phyloP scores from a whole-genome alignment of 2,888 invertebrate genomes.

The Nemurella pictetii region DNA sequence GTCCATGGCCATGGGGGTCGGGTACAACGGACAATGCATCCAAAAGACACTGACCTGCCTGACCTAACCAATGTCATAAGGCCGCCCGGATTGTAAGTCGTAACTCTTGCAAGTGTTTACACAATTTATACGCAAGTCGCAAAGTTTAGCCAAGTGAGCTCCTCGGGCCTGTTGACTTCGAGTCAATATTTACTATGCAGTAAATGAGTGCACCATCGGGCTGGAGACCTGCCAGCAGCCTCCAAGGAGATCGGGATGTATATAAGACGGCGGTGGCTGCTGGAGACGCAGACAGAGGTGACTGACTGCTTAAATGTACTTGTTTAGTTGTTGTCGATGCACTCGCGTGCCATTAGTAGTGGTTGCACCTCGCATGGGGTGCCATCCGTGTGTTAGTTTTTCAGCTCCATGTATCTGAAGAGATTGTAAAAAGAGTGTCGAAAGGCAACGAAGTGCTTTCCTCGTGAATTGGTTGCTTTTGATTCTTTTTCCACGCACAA shows the following conservation, averaged over 20 bases:
- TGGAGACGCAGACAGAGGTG: background rate
- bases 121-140: background rate
- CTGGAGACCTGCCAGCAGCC: background rate
- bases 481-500: no score
- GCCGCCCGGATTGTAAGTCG: no score
- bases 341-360: no score
- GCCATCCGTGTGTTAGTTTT: no score
- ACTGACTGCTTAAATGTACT: background rate
- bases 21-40: background rate
- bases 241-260: background rate
- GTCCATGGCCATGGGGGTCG: no score
- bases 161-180: background rate
- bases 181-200: background rate
- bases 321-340: no score
- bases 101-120: background rate
- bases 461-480: no score
- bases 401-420: no score
- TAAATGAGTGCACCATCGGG: background rate
- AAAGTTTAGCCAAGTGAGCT: background rate
- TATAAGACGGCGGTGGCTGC: background rate
- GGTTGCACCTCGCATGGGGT: no score
- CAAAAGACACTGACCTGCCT: background rate
- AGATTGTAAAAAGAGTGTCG: no score
- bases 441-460: no score
- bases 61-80: background rate